Conservation (phyloP, 2,113 vertebrate species). For the Mormoops blainvillei region DNA sequence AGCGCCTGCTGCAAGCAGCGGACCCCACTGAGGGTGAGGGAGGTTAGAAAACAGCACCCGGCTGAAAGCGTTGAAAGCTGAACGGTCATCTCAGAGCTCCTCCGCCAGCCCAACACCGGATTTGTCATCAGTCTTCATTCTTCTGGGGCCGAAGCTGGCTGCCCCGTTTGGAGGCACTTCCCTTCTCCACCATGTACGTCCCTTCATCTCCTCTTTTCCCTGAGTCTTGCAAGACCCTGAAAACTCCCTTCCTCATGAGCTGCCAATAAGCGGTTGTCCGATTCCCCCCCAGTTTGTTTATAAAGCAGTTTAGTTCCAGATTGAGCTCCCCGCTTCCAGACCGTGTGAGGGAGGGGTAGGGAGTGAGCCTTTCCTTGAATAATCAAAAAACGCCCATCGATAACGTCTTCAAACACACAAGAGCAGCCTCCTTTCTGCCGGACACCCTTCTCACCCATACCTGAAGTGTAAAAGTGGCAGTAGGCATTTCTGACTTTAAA, state of each 20-base stretch:
- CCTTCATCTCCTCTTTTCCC: background rate
- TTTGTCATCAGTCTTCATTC: background rate
- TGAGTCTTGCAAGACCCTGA: background rate
- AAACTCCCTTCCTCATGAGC: background rate
- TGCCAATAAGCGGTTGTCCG: background rate
- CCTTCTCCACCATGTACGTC: background rate
- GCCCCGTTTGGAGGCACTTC: background rate
- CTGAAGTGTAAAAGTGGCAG: constrained; percentile 41
- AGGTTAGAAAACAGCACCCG: background rate
- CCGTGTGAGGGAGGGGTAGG: background rate
- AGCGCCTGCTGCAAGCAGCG: background rate
- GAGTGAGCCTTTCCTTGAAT: background rate
- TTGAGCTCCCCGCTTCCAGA: background rate
- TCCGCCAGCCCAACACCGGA: background rate
- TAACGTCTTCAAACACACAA: constrained; percentile 56
- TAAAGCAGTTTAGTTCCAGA: background rate
- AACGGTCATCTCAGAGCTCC: background rate
- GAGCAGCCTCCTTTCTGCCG: constrained; percentile 25
- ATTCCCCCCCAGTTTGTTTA: background rate
- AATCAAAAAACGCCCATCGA: constrained; percentile 32
- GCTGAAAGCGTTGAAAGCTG: background rate
- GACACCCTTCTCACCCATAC: constrained; percentile 6
- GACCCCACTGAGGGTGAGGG: no score
- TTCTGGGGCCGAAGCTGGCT: background rate
- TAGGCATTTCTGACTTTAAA: constrained; percentile 60